These are phyloP conservation scores for Polylopha cassiicola DNA, from an alignment of 2,888 invertebrate genomes.

Conservation along the genomic window DNA sequence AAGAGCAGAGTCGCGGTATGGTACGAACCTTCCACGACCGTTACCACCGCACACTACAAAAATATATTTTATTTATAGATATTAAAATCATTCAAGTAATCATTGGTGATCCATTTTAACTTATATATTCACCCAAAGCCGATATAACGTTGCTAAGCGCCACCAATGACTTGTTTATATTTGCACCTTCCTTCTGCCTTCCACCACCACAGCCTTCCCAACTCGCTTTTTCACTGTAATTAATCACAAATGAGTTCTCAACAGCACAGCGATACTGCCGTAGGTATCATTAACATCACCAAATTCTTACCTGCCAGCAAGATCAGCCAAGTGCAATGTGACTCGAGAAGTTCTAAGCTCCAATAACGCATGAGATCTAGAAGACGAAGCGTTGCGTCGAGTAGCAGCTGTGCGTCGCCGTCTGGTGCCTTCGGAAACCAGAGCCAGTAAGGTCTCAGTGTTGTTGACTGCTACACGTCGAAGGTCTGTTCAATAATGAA, in stretches of 20 bases:
- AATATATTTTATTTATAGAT: conserved; percentile 7
- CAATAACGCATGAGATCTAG: conserved; percentile 84
- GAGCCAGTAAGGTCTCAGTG: conserved; percentile 73
- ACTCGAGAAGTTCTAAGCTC: conserved; percentile 79
- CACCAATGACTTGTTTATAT: conserved; percentile 88
- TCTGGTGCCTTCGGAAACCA: conserved; percentile 78
- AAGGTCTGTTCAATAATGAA: conserved; percentile 66
- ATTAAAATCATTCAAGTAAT: not conserved
- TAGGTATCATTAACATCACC: conserved; percentile 15
- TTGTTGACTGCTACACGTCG: conserved; percentile 79
- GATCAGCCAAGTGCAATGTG: conserved; percentile 75
- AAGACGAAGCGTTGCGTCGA: conserved; percentile 82
- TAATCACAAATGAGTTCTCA: conserved; percentile 1
- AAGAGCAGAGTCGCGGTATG: conserved; percentile 87
- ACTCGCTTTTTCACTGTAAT: conserved; percentile 80
- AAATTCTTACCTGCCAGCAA: conserved; percentile 59
- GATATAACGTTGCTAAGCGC: conserved; percentile 90
- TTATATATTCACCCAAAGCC: conserved; percentile 78
- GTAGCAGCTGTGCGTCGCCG: conserved; percentile 84
- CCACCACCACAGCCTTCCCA: conserved; percentile 86
- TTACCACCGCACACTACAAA: conserved; percentile 47
- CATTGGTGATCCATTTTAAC: not conserved
- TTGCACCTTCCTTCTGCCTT: conserved; percentile 79
- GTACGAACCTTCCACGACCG: conserved; percentile 78
- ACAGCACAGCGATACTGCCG: not conserved